A percentile compares a stretch with the other conserved stretches of the same genome.
These are phyloP conservation scores for Mythimna loreyi DNA, from an alignment of 2,888 invertebrate genomes.

Conservation along the genomic window DNA sequence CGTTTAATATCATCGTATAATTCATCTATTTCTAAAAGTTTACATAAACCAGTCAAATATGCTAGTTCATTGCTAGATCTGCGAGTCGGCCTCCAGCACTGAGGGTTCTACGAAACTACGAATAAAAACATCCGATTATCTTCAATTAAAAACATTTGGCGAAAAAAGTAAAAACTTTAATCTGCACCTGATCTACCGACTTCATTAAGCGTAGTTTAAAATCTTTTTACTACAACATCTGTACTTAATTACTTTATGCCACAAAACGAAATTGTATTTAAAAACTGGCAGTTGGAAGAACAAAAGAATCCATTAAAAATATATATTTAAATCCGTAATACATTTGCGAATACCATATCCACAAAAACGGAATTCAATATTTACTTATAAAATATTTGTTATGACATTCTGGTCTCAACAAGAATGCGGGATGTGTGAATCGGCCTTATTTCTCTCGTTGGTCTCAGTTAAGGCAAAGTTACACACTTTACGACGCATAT, in stretches of 20 bases:
- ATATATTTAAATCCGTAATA: neutral
- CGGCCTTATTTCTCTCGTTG: constrained; percentile 32
- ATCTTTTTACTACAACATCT: constrained; percentile 24
- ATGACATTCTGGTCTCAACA: constrained; percentile 33
- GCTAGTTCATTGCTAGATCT: too few species aligned
- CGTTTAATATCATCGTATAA: too few species aligned
- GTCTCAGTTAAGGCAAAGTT: constrained; percentile 55
- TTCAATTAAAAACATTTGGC: neutral
- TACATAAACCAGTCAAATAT: too few species aligned
- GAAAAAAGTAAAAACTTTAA: constrained; percentile 8
- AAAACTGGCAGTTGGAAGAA: constrained; percentile 1
- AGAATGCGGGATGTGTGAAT: constrained; percentile 36
- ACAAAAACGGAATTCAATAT: constrained; percentile 24
- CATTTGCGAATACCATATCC: constrained; percentile 1
- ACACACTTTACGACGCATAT: constrained; percentile 57
- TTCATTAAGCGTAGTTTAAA: constrained; percentile 27
- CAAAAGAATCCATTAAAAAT: neutral
- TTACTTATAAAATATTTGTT: constrained; percentile 34
- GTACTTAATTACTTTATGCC: constrained; percentile 1
- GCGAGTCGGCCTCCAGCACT: too few species aligned
- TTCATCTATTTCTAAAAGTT: too few species aligned
- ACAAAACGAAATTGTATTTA: neutral
- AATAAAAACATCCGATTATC: too few species aligned
- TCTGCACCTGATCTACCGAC: neutral
- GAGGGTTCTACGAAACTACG: too few species aligned